phyloP scores from a whole-genome alignment of 2,113 vertebrate species.

The Aphelocoma coerulescens region DNA sequence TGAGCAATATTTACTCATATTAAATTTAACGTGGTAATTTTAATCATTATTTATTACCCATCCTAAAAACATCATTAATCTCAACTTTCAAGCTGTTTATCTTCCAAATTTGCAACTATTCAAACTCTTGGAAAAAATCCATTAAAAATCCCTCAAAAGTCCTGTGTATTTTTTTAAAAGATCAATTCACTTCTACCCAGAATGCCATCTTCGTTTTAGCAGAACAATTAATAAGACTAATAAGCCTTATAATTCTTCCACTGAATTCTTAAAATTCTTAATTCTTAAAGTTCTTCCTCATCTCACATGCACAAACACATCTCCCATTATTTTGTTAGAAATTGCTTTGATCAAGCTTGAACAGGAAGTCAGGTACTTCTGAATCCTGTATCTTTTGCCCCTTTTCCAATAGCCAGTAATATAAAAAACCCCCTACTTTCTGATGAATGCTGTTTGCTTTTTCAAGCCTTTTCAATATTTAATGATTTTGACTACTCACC shows the following conservation, averaged over 20 bases:
- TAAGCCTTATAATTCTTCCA: background rate
- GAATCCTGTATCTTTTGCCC: background rate
- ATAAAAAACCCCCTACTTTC: background rate
- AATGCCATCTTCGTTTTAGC: background rate
- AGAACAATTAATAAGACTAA: background rate
- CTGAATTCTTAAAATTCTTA: background rate
- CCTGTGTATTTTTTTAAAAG: background rate
- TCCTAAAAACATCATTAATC: background rate
- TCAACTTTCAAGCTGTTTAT: background rate
- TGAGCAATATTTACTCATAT: background rate
- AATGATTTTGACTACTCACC: background rate
- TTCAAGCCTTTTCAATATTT: background rate
- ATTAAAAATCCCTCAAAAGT: background rate
- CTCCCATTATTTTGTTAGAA: background rate
- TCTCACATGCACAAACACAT: background rate
- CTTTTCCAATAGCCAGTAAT: background rate
- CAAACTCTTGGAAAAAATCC: background rate
- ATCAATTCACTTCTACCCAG: background rate
- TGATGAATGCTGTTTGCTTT: background rate
- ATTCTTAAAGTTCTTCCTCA: background rate
- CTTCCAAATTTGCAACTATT: background rate
- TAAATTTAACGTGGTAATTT: background rate
- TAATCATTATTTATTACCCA: background rate
- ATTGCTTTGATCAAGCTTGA: background rate
- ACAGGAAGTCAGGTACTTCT: background rate